Percentiles rank a stretch among this genome's conserved stretches.
phyloP scores from a whole-genome alignment of 2,797 vertebrate species.

The Sternotherus odoratus region DNA sequence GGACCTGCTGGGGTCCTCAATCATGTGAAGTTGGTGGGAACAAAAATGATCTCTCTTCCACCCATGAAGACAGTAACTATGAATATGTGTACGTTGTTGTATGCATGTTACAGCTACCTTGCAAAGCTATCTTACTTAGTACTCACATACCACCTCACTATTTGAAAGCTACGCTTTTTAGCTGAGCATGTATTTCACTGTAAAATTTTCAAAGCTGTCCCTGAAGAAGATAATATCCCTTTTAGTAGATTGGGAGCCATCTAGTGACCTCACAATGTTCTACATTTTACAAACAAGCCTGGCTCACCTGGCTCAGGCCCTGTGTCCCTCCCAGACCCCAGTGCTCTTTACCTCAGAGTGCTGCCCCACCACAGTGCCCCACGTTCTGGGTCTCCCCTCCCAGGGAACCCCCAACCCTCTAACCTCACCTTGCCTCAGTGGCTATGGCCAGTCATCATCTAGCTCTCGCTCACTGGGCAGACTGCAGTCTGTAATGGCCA shows the following conservation, averaged over 20 bases:
- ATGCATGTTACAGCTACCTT: not conserved
- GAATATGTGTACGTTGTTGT: not conserved
- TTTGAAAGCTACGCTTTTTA: not conserved
- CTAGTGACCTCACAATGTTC: not conserved
- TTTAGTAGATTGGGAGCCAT: not conserved
- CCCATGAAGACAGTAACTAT: not conserved
- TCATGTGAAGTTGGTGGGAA: not conserved
- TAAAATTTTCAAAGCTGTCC: not conserved
- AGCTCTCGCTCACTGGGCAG: too few relatives aligned
- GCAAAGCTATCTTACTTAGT: not conserved
- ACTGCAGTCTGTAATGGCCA: too few relatives aligned
- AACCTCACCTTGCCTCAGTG: too few relatives aligned
- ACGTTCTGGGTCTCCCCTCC: too few relatives aligned
- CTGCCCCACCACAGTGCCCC: too few relatives aligned
- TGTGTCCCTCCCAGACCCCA: too few relatives aligned
- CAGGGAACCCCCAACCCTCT: too few relatives aligned
- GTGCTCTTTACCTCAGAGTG: too few relatives aligned
- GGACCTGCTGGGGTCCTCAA: not conserved
- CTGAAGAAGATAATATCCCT: not conserved
- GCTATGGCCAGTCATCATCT: too few relatives aligned
- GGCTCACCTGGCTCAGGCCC: too few relatives aligned
- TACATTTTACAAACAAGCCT: not conserved
- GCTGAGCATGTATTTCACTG: not conserved
- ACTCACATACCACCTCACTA: not conserved
- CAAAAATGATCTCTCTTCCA: not conserved